A percentile compares a stretch with the other conserved stretches of the same genome.
Conservation (phyloP, 2,888 invertebrate species). For the Perizoma flavofasciatum region DNA sequence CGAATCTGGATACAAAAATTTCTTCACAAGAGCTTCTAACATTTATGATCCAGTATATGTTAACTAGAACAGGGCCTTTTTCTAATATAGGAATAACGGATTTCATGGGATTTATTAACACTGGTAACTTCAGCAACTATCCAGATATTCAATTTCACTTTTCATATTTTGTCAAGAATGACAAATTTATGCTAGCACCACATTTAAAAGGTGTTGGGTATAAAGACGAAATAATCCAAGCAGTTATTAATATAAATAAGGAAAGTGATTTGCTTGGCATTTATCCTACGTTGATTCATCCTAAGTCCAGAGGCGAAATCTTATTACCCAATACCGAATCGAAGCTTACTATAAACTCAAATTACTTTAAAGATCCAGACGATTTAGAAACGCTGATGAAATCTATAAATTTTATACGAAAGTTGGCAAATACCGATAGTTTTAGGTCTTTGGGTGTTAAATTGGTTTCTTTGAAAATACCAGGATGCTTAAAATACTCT, state of each 20-base stretch:
- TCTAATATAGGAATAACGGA: constrained; percentile 44
- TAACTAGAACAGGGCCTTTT: constrained; percentile 47
- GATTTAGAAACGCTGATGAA: constrained; percentile 26
- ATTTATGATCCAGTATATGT: constrained; percentile 71
- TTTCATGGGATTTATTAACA: constrained; percentile 79
- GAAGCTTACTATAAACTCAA: constrained; percentile 23
- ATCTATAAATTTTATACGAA: constrained; percentile 26
- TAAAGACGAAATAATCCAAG: constrained; percentile 40
- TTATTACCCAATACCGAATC: constrained; percentile 55
- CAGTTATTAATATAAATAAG: constrained; percentile 50
- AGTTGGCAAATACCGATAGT: constrained; percentile 20
- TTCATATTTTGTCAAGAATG: constrained; percentile 51
- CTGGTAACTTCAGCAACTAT: constrained; percentile 61
- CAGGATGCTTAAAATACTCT: constrained; percentile 33
- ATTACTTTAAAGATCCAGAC: constrained; percentile 32
- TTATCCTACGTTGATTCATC: constrained; percentile 67
- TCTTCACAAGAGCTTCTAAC: constrained; percentile 7
- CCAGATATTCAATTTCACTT: constrained; percentile 82
- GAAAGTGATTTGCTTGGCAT: constrained; percentile 59
- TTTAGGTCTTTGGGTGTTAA: constrained; percentile 21
- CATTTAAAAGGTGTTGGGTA: constrained; percentile 27
- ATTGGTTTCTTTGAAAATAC: constrained; percentile 21
- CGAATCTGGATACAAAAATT: constrained; percentile 56
- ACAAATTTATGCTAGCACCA: constrained; percentile 41
- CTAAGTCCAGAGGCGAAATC: constrained; percentile 83